Percentiles rank a stretch among this genome's conserved stretches.
phyloP scores from a whole-genome alignment of 2,113 vertebrate species.

The Dipodomys ordii region DNA sequence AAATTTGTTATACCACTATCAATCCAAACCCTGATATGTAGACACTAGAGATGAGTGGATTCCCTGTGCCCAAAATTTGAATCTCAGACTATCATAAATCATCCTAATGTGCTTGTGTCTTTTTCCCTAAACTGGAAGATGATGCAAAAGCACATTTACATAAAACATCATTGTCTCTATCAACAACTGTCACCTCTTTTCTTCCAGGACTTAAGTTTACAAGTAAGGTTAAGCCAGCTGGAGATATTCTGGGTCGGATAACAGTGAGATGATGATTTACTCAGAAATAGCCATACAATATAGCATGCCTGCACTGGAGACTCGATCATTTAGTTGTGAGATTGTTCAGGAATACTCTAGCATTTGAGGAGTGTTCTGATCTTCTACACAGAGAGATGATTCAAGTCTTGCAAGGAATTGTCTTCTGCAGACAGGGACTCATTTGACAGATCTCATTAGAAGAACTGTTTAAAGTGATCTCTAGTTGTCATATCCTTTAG shows the following conservation, averaged over 20 bases:
- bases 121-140: neutral
- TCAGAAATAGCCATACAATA: neutral
- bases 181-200: neutral
- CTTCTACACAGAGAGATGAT: neutral
- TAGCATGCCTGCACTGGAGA: neutral
- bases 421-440: neutral
- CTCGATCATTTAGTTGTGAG: neutral
- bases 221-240: neutral
- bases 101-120: neutral
- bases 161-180: neutral
- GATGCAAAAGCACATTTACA: neutral
- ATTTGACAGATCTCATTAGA: neutral
- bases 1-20: neutral
- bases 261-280: neutral
- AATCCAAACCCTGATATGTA: neutral
- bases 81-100: neutral
- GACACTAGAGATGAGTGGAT: neutral
- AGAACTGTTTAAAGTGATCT: neutral
- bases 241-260: neutral
- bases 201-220: neutral
- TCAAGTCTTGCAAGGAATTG: neutral
- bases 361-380: no score
- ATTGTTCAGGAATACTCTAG: neutral
- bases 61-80: neutral
- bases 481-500: neutral